Conservation (phyloP, 1,140 invertebrate species). For the Apis florea region DNA sequence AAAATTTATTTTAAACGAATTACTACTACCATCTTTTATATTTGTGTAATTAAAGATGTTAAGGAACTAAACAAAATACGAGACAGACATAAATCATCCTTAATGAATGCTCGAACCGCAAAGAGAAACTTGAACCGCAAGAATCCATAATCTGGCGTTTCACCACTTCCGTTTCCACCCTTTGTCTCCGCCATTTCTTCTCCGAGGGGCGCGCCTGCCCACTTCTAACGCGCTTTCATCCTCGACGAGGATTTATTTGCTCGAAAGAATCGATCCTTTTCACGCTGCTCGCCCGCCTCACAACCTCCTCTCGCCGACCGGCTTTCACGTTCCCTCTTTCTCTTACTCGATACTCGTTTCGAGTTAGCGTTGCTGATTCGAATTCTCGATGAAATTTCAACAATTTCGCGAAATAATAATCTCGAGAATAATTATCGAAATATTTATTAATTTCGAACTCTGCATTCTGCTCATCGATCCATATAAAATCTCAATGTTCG, state of each 20-base stretch:
- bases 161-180: constrained; percentile 23
- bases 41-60: too few species aligned
- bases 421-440: too few species aligned
- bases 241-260: constrained; percentile 57
- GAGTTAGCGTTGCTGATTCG: background rate
- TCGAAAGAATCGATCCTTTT: constrained; percentile 57
- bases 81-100: too few species aligned
- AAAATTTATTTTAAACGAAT: too few species aligned
- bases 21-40: too few species aligned
- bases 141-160: background rate
- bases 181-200: constrained; percentile 38
- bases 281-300: constrained; percentile 36
- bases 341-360: constrained; percentile 3
- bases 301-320: constrained; percentile 11
- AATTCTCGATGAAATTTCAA: too few species aligned
- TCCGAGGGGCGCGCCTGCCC: background rate
- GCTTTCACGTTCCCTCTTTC: constrained; percentile 48
- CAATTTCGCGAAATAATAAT: too few species aligned
- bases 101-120: too few species aligned
- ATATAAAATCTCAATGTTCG: too few species aligned
- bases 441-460: too few species aligned
- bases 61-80: too few species aligned
- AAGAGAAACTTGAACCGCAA: background rate
- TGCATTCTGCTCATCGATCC: too few species aligned
- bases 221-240: constrained; percentile 49